Evolutionary conservation across 2,888 invertebrate species (phyloP).

Genomic region (Muscina levida): DNA sequence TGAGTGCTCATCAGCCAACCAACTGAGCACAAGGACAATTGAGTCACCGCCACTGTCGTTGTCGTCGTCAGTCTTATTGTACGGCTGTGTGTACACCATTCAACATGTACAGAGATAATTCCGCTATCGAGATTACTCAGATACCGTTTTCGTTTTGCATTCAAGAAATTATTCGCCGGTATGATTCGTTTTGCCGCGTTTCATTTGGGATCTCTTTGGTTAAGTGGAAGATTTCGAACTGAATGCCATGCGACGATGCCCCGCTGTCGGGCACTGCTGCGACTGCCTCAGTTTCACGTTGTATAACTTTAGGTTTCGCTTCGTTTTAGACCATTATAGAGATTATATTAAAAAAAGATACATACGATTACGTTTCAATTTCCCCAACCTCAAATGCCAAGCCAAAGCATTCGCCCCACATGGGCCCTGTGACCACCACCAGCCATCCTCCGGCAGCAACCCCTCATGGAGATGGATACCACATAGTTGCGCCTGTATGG

Average conservation of each 20-base stretch:
- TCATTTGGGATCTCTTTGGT: conserved; percentile 36
- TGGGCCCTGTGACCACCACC: not conserved
- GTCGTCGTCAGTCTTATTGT: conserved; percentile 12
- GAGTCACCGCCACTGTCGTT: conserved; percentile 4
- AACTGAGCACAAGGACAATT: conserved; percentile 30
- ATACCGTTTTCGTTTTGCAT: not conserved
- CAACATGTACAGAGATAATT: conserved; percentile 18
- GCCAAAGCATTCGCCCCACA: not conserved
- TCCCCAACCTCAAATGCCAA: conserved; percentile 53
- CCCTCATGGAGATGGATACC: conserved; percentile 7
- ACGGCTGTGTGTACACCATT: not conserved
- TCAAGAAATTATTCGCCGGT: not conserved
- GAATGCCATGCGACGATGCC: conserved; percentile 43
- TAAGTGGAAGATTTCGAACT: conserved; percentile 46
- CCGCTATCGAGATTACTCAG: not conserved
- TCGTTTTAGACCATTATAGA: conserved; percentile 34
- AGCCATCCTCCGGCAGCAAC: not conserved
- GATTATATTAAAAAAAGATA: conserved; percentile 61
- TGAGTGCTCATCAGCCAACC: conserved; percentile 19
- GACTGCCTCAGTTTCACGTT: conserved; percentile 7
- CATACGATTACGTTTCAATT: conserved; percentile 56
- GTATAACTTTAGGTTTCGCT: conserved; percentile 12
- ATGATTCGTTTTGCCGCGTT: conserved; percentile 43
- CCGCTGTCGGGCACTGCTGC: not conserved
- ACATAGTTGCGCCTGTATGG: not conserved